phyloP scores from a whole-genome alignment of 1,140 invertebrate species.

The Dolichoris vasculosae region DNA sequence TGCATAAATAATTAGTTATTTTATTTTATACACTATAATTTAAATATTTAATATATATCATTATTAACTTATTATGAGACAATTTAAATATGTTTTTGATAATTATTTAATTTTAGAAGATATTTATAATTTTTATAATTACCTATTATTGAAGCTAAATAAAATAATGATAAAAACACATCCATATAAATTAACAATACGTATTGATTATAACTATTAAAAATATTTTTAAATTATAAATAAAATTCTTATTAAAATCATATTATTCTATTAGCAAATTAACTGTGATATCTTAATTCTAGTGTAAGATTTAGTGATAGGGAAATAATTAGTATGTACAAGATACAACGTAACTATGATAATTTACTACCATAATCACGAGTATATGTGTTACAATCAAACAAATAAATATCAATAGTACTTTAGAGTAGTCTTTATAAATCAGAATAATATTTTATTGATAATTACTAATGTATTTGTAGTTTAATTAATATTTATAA shows the following conservation, averaged over 20 bases:
- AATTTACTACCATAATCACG: not conserved
- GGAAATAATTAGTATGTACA: constrained; percentile 42
- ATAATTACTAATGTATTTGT: not conserved
- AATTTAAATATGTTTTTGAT: no score
- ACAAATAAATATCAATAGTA: not conserved
- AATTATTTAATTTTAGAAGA: no score
- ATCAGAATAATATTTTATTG: not conserved
- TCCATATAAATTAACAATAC: not conserved
- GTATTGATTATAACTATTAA: not conserved
- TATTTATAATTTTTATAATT: no score
- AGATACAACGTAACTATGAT: constrained; percentile 18
- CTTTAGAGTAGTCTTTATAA: not conserved
- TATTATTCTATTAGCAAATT: not conserved
- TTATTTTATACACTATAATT: no score
- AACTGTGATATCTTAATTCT: not conserved
- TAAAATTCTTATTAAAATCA: not conserved
- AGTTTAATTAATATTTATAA: no score
- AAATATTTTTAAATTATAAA: not conserved
- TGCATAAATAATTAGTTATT: no score
- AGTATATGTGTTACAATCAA: not conserved
- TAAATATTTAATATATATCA: no score
- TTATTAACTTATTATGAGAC: no score
- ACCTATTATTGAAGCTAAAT: no score
- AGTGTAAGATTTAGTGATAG: not conserved
- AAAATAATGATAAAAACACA: no score